Evolutionary conservation across 2,888 invertebrate species (phyloP).

Genomic region (Sphecodes monilicornis): DNA sequence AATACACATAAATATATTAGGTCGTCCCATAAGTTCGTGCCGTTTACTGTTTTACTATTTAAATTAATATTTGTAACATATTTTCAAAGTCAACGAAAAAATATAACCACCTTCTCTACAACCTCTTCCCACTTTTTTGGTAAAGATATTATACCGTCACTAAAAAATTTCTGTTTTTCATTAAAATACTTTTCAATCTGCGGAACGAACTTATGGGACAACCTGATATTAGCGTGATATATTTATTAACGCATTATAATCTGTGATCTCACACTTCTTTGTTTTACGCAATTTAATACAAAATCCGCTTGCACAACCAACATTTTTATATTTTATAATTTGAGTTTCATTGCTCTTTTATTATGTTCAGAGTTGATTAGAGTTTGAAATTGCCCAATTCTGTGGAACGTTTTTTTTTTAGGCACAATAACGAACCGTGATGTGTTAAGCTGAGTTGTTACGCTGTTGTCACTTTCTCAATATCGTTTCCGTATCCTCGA

Average conservation of each 20-base stretch:
- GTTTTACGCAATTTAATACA: background rate
- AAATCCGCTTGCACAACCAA: background rate
- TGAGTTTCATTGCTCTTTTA: background rate
- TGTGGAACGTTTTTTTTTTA: background rate
- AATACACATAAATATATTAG: too few species aligned
- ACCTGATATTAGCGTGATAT: too few species aligned
- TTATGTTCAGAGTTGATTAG: background rate
- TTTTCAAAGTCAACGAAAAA: too few species aligned
- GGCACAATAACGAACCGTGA: background rate
- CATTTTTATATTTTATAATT: background rate
- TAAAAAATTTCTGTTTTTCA: too few species aligned
- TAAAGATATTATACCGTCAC: too few species aligned
- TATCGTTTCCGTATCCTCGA: conserved; percentile 4
- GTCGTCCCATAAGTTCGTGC: too few species aligned
- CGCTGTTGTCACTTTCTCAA: conserved; percentile 6
- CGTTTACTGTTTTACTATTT: too few species aligned
- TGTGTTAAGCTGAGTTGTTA: background rate
- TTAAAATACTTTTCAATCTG: too few species aligned
- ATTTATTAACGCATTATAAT: background rate
- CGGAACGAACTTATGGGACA: too few species aligned
- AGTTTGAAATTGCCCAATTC: background rate
- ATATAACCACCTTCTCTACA: too few species aligned
- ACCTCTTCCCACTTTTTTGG: too few species aligned
- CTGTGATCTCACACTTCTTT: background rate
- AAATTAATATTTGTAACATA: too few species aligned